Base-by-base conservation (phyloP, 2,797 vertebrate species). In the Sebastes kiyomatsui region DNA sequence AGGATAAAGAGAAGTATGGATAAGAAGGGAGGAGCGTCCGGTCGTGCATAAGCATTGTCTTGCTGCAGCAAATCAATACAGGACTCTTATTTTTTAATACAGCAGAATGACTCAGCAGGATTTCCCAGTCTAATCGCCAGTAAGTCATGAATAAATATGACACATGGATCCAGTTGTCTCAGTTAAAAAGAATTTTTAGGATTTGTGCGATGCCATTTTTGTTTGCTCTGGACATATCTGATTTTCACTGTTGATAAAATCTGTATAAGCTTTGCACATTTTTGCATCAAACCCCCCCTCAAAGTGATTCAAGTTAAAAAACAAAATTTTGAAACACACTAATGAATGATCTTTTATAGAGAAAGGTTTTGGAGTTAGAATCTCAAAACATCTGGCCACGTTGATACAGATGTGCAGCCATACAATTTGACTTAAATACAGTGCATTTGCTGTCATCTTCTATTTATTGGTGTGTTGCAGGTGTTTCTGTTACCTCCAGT, bases 21-120 rank as follows among this genome's bases (percentile, higher is more conserved):
- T n/a, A 9, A 46, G 25, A 65, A 25, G 23, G 60, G 27, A 72
- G 77, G 27, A 32, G 42, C 2, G 23, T 84, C 66, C 49, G 20
- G 52, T 27, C 4, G 3, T 64, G 30, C 3, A 25, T 22, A n/a
- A 69, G 52, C 7, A 7, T 77, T 60, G 74, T 75, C 33, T 35
- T 58, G 32, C 73, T 80, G 71, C 71, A 76, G 65, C 16, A 70
- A 84, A 89, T 90, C 81, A 79, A 84, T 85, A 56, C 4, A n/a
- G 23, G 42, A 22, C 28, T 80, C 14, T 54, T 77, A 54, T 81
- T 18, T 14, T 55, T 60, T 42, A 16, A 46, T 60, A n/a, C 52
- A 49, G 60, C 6, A 59, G 14, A 6, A 77, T 88, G 88, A 88
- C 65, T 87, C 84, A 77, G 80, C 75, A 70, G 60, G 52, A 62